Evolutionary conservation across 2,888 invertebrate genomes (phyloP), one percentile per base, ranked within the genome.

Genomic region (Agrypnus murinus): DNA sequence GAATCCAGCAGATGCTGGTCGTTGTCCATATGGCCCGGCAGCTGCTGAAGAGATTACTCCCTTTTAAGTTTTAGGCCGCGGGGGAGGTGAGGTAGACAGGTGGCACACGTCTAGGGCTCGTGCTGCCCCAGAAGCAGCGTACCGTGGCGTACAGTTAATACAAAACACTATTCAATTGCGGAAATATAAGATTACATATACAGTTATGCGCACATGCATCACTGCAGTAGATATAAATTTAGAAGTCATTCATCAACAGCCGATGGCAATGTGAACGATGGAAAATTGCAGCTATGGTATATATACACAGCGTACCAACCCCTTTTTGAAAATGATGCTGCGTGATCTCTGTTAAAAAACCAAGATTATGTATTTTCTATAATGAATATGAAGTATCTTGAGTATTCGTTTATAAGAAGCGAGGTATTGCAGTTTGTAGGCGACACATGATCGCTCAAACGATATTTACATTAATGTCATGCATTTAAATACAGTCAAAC

Each of bases 11-110:
- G 75, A 75, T 75, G 75, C 75, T 71, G 69, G 69, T 66, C 75
- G 73, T 67, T 73, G 73, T 71, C 75, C 75, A 75, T 75, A 75
- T 75, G 75, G 75, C 75, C 63, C 75, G 62, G 75, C 75, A 75
- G 75, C 75, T 75, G 75, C 69, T 62, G 73, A 71, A 60, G 73
- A 73, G 75, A 75, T 75, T 75, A 69, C 59, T 59, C 68, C 72
- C 70, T 72, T 69, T 69, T 53, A n/a, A 45, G 60, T 53, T 63
- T 55, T 38, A 31, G 53, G 58, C 14, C 46, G 63, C 65, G 72
- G 66, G 72, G 74, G 69, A 60, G 65, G 53, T 19, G 69, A 58
- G 69, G 53, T 50, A 57, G 75, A 71, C 75, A 75, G 75, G 75
- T 75, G 75, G 75, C 75, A 71, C 75, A 73, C 71, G 74, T 73